Evolutionary conservation across 2,113 vertebrate species (phyloP).

Genomic region (Peromyscus maniculatus): DNA sequence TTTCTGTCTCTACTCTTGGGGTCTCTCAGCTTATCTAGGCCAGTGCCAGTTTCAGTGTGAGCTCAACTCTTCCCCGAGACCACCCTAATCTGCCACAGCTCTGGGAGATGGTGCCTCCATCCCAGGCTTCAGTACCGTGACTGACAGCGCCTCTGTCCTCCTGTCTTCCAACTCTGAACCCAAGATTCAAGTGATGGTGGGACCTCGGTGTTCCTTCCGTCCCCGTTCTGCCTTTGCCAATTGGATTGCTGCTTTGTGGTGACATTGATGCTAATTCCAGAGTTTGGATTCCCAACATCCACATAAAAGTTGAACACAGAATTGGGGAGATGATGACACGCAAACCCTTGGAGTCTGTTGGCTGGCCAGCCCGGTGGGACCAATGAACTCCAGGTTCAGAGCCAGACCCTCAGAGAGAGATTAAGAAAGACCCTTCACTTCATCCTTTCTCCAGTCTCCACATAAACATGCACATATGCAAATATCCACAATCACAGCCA

Average conservation of each 20-base stretch:
- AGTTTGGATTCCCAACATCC: no score
- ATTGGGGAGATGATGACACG: not conserved
- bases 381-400: not conserved
- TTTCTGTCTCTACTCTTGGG: not conserved
- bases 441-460: no score
- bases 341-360: not conserved
- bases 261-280: slow-evolving; percentile 35
- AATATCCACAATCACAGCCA: not conserved
- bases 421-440: not conserved
- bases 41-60: not conserved
- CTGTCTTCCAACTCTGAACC: not conserved
- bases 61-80: not conserved
- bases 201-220: not conserved
- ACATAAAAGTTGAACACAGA: not conserved
- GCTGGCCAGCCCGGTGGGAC: not conserved
- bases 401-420: not conserved
- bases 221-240: not conserved
- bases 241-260: not conserved
- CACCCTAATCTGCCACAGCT: not conserved
- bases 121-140: not conserved
- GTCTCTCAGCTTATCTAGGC: not conserved
- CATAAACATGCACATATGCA: not conserved
- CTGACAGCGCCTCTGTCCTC: not conserved
- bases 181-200: not conserved
- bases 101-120: not conserved